Base-by-base conservation (phyloP, 2,888 invertebrate species). In the Craniophora ligustri region DNA sequence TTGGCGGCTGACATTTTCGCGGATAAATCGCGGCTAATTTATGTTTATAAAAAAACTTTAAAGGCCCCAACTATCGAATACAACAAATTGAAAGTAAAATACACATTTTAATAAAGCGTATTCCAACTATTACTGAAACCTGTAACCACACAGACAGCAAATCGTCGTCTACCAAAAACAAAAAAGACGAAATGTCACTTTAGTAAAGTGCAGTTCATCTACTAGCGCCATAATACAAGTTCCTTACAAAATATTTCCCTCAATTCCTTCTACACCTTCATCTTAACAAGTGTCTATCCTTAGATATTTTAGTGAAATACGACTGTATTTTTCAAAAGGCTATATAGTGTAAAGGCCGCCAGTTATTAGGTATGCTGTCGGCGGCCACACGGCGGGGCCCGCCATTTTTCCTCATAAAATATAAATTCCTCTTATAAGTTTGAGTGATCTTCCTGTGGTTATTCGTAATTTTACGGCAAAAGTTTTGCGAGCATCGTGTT, bases 361-460 rank as follows among this genome's bases (percentile, higher is more conserved):
- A 39, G 67, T 73, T 66, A 78, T 81, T 85, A 76, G 49, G 82
- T 85, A 86, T 86, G 83, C 87, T 50, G 68, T 60, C 62, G 67
- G 74, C 58, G 53, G 67, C 58, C 57, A 67, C 66, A n/a, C n/a
- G 62, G 67, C 71, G 14, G 42, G 57, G 56, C 47, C 61, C 74
- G 82, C 84, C 79, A 89, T 91, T 90, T 91, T 90, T 91, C 89
- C 83, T 87, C 86, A 88, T 90, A 87, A 89, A 90, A 85, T 80
- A 86, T 87, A 91, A 89, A 88, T 87, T 89, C 85, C 81, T 80
- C 79, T 81, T 78, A 79, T 75, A 86, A 88, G 69, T 88, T 88
- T 87, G 89, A 89, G 85, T 87, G 90, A 90, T 90, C 90, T 88
- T 83, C 77, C 70, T 71, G 79, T 80, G 86, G 88, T 89, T 86